phyloP scores from a whole-genome alignment of 2,797 vertebrate genomes.

The Crocodylus rhombifer region DNA sequence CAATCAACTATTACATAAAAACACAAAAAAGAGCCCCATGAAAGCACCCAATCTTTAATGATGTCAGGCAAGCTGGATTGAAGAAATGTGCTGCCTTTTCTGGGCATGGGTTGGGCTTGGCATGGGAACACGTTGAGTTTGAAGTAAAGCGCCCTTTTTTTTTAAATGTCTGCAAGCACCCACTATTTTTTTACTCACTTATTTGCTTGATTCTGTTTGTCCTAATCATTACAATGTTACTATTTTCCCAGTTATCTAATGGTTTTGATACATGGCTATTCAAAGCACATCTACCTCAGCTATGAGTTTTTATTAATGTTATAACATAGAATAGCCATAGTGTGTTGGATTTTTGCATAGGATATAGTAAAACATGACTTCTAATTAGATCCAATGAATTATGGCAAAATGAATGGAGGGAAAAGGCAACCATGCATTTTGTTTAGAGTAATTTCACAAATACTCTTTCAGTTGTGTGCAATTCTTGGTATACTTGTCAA shows the following conservation, averaged over 20 bases:
- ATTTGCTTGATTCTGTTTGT: background rate
- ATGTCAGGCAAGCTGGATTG: no score
- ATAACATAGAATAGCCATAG: background rate
- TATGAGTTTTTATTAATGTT: background rate
- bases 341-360: background rate
- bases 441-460: background rate
- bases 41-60: no score
- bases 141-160: no score
- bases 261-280: background rate
- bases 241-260: background rate
- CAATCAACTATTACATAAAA: no score
- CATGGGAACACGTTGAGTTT: no score
- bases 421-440: background rate
- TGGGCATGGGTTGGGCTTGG: no score
- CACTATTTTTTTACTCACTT: background rate
- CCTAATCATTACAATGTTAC: background rate
- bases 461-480: background rate
- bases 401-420: background rate
- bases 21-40: no score
- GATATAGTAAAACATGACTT: background rate
- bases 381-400: background rate
- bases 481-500: background rate
- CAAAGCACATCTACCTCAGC: background rate
- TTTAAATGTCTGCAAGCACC: no score
- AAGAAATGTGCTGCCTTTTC: no score